These are phyloP conservation scores for Coturnix japonica DNA, from an alignment of 2,113 vertebrate species.

Conservation along the genomic window DNA sequence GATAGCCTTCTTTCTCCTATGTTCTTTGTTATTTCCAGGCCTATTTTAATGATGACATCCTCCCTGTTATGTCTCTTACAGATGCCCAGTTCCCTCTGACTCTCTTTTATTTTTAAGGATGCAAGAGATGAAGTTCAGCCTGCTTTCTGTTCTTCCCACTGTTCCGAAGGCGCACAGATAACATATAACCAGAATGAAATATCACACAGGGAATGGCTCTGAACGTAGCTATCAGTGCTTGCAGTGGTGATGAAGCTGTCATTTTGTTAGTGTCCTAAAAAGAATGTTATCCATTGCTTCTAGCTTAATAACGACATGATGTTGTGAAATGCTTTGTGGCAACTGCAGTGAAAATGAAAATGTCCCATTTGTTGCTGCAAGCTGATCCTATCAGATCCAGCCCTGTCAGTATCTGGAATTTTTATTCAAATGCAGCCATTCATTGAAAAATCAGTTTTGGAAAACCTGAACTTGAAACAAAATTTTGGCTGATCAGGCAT, in stretches of 20 bases:
- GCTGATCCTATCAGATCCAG: fast-evolving
- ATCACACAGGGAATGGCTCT: background rate
- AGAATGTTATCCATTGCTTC: background rate
- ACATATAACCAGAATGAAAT: background rate
- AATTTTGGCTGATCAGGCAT: background rate
- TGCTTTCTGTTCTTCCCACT: background rate
- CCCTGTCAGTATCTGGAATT: background rate
- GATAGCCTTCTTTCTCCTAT: background rate
- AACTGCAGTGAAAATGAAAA: constrained; percentile 10
- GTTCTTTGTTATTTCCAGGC: background rate
- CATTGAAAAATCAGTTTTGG: background rate
- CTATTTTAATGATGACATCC: background rate
- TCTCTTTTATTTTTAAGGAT: background rate
- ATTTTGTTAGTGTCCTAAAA: background rate
- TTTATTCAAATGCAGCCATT: background rate
- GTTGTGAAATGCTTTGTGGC: background rate
- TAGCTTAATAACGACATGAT: background rate
- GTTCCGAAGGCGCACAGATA: background rate
- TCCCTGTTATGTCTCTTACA: background rate
- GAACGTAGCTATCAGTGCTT: background rate
- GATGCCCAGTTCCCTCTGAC: background rate
- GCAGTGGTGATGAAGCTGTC: background rate
- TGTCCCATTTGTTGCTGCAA: background rate
- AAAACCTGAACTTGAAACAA: background rate
- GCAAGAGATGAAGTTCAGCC: background rate